Evolutionary conservation across 2,797 vertebrate species (phyloP), one percentile per base, ranked within the genome.

Genomic region (Smutsia gigantea): DNA sequence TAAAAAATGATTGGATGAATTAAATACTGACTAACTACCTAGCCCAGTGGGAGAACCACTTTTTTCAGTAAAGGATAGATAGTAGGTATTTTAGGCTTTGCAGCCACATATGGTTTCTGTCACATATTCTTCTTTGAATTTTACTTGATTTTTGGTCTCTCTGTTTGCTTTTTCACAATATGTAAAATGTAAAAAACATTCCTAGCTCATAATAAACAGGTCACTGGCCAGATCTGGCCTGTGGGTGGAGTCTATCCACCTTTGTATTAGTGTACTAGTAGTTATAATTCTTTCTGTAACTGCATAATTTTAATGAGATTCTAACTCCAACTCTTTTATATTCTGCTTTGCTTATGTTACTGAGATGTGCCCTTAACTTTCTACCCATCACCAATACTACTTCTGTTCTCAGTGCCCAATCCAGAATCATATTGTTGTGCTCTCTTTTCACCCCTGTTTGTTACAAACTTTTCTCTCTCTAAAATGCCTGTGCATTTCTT

Each of bases 401-500:
- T 57, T 91, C 69, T 72, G 31, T 63, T 93, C 93, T 93, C 87
- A 93, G 82, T n/a, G 83, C n/a, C 42, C 63, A 87, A 19, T 66
- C 39, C 46, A 34, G 39, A 34, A 57, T 78, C 64, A 12, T 31
- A n/a, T 29, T 9, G 59, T 21, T 49, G 37, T 72, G 27, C 72
- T 94, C 27, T 17, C 49, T 90, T 90, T 79, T 79, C 72, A 81
- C 74, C 77, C 7, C 19, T 87, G 39, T 85, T 92, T 87, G 51
- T 64, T 95, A 69, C n/a, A 77, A 85, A 71, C 34, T 85, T 95
- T 71, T 25, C 82, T 96, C 75, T 27, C 27, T 82, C 0, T 77
- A 72, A 97, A 95, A 71, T 68, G 72, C 42, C 77, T 83, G 72
- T 51, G 25, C 59, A 17, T 92, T 85, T 89, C 93, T 89, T 69